Percentiles rank a stretch among this genome's conserved stretches.
Conservation (phyloP, 2,888 invertebrate genomes). For the Scotopteryx bipunctaria region DNA sequence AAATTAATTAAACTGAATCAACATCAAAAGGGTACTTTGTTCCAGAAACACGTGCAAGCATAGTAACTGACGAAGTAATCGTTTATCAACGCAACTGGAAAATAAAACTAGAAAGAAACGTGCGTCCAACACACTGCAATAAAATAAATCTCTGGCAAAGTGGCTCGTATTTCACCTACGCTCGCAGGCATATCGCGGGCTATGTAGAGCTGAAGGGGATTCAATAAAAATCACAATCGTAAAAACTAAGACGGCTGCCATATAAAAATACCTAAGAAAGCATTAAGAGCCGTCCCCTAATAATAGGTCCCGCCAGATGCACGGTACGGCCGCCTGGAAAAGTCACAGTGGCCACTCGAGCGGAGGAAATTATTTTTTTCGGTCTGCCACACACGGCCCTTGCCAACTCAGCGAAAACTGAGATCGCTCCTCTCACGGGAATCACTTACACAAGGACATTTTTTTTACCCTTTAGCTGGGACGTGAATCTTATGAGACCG, state of each 20-base stretch:
- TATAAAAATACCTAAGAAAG: conserved; percentile 81
- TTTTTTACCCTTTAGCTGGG: conserved; percentile 48
- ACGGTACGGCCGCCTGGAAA: conserved; percentile 80
- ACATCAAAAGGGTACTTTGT: neutral
- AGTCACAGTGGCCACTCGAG: conserved; percentile 79
- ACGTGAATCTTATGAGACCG: conserved; percentile 39
- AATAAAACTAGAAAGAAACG: conserved; percentile 56
- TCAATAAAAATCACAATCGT: conserved; percentile 83
- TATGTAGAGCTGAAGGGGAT: conserved; percentile 62
- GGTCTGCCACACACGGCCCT: conserved; percentile 82
- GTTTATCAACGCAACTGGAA: conserved; percentile 42
- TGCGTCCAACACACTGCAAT: conserved; percentile 64
- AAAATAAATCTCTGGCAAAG: conserved; percentile 75
- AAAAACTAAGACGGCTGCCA: conserved; percentile 77
- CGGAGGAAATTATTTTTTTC: conserved; percentile 82
- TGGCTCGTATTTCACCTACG: conserved; percentile 78
- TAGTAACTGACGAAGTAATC: conserved; percentile 29
- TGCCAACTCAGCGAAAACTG: conserved; percentile 76
- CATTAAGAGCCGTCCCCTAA: conserved; percentile 81
- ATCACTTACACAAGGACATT: conserved; percentile 60
- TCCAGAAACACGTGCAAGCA: conserved; percentile 1
- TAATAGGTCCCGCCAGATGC: conserved; percentile 82
- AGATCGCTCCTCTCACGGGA: conserved; percentile 61
- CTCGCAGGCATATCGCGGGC: conserved; percentile 62
- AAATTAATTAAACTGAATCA: neutral